Evolutionary conservation across 2,888 invertebrate species (phyloP), one percentile per base, ranked within the genome.

Genomic region (Steinernema carpocapsae): DNA sequence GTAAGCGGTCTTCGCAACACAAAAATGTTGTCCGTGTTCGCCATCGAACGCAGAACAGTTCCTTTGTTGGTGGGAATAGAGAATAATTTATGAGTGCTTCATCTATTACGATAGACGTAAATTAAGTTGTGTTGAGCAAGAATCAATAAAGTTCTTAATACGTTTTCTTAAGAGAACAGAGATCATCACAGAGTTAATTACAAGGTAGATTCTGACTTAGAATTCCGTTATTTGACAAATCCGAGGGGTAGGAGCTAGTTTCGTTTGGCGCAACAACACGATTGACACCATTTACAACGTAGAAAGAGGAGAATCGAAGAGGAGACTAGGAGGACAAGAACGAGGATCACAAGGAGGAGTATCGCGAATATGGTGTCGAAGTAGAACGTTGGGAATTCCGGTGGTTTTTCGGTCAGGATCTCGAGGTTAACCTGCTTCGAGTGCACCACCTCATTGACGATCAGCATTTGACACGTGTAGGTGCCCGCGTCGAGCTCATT

Each of bases 151-250:
- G 48, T 48, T 48, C 48, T 48, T 64, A 32, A 64, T 29, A 64
- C 64, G n/a, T 52, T 48, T 32, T 22, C 32, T 26, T 14, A 26
- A 32, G 37, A 56, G 26, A 56, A 26, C 22, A 37, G 64, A 64
- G 64, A 64, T 64, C 64, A 64, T 24, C 26, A 26, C 32, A 64
- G 64, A n/a, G 26, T 32, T 37, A 6, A 10, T 37, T 29, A 64
- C 64, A 64, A 29, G 64, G 64, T 32, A 64, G 29, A 29, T 32
- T 29, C 22, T 24, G 64, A 64, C 64, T 64, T 64, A 64, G 64
- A 64, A 37, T 32, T 64, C 48, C 17, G 48, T 48, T 6, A 6
- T 37, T 37, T 37, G 37, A 37, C 37, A 37, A 37, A 37, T 48
- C 48, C 43, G 14, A 14, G 48, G 14, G 48, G 48, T 2, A 19